phyloP scores from a whole-genome alignment of 2,888 invertebrate genomes.

The Prosopocoilus inquinatus region DNA sequence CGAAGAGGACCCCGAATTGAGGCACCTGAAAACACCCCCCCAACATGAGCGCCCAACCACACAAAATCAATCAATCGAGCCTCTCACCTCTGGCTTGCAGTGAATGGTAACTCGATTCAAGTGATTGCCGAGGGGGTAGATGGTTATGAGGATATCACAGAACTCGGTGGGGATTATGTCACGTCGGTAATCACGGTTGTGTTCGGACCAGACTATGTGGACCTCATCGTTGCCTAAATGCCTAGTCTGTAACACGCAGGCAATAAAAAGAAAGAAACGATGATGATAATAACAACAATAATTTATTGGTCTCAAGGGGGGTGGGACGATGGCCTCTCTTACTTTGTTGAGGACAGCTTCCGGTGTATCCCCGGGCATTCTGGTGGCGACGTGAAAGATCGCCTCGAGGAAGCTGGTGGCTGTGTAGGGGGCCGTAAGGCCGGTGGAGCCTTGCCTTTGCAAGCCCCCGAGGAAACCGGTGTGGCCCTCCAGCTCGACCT shows the following conservation, averaged over 20 bases:
- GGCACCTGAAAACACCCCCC: slow-evolving; percentile 59
- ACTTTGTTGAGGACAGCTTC: slow-evolving; percentile 87
- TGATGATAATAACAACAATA: slow-evolving; percentile 1
- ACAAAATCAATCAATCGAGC: background rate
- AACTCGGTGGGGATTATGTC: slow-evolving; percentile 99
- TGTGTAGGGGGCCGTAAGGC: slow-evolving; percentile 91
- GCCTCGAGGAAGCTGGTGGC: slow-evolving; percentile 92
- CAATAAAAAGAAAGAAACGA: slow-evolving; percentile 5
- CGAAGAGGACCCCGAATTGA: slow-evolving; percentile 94
- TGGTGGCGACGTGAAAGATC: slow-evolving; percentile 96
- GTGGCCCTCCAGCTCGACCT: slow-evolving; percentile 89
- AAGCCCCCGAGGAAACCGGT: slow-evolving; percentile 94
- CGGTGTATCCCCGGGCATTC: slow-evolving; percentile 89
- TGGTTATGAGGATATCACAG: slow-evolving; percentile 95
- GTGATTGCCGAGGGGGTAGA: slow-evolving; percentile 88
- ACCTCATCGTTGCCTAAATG: slow-evolving; percentile 98
- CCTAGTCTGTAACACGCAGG: slow-evolving; percentile 64
- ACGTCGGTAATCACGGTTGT: slow-evolving; percentile 89
- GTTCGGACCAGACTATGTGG: slow-evolving; percentile 99
- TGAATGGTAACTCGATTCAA: slow-evolving; percentile 86
- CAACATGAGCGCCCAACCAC: background rate
- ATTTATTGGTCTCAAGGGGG: too few relatives aligned
- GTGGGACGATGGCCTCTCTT: slow-evolving; percentile 14
- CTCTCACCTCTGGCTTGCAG: slow-evolving; percentile 77
- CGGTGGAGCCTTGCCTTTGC: slow-evolving; percentile 85